Percentiles rank a stretch among this genome's conserved stretches.
These are phyloP conservation scores for Sphenopsis melanotis DNA, from an alignment of 2,797 vertebrate species.

Conservation along the genomic window DNA sequence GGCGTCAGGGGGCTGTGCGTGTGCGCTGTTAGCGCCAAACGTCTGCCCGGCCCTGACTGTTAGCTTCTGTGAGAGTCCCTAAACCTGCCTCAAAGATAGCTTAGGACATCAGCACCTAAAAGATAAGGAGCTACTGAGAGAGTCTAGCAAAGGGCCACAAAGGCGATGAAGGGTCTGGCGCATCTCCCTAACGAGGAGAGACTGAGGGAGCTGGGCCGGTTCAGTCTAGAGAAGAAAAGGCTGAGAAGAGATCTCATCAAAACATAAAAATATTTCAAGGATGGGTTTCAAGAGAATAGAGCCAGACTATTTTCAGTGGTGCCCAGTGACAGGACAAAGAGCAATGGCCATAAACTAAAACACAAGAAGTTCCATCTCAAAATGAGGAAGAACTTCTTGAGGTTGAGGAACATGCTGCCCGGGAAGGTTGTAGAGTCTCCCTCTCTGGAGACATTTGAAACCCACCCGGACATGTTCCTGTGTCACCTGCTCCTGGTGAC, in stretches of 20 bases:
- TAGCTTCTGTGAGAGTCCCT: accelerated
- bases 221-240: neutral
- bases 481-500: neutral
- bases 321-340: neutral
- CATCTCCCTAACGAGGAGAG: neutral
- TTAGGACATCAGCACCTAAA: accelerated
- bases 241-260: neutral
- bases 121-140: neutral
- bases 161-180: neutral
- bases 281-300: neutral
- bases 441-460: neutral
- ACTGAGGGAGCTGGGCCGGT: too few relatives aligned
- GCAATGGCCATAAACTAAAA: neutral
- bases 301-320: neutral
- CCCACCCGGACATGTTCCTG: neutral
- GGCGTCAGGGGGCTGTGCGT: accelerated
- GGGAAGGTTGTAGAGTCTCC: neutral
- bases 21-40: accelerated
- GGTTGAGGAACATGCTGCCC: neutral
- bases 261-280: neutral
- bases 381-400: neutral
- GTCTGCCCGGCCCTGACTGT: accelerated
- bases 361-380: neutral
- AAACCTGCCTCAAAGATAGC: accelerated
- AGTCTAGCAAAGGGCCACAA: too few relatives aligned